Evolutionary conservation across 2,113 vertebrate genomes (phyloP), one percentile per base, ranked within the genome.

Genomic region (Ophthalmolycus amberensis): DNA sequence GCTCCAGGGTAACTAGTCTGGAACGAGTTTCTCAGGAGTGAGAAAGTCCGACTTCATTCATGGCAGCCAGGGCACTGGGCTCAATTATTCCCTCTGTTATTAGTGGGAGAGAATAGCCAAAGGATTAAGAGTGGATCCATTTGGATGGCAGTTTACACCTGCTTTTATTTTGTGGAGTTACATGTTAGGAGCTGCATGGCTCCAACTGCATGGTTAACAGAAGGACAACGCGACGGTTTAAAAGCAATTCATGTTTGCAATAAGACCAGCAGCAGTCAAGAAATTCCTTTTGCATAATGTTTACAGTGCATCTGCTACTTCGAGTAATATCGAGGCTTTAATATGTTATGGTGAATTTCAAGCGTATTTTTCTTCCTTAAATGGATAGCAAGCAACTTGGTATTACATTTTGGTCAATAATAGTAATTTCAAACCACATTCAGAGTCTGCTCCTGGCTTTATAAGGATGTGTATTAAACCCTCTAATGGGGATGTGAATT

Each of bases 401-500:
- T 44, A 64, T 50, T 38, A 46, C 27, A 65, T 44, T 56, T 63
- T 71, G 15, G 56, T 42, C 32, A 42, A 12, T n/a, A 15, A 69
- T 18, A 60, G 32, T 34, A 1, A 10, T 67, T 71, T 66, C 6
- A 58, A 22, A 29, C 38, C 18, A 83, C 22, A 59, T 75, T 77
- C 3, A 59, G 59, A 64, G 9, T 67, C 22, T 59, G 66, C 11
- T 48, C 34, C 11, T 59, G 14, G 34, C 2, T 67, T 54, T 58
- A 29, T 60, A 12, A 52, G 27, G 22, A 54, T 52, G 59, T 48
- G 46, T 77, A 50, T 69, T 65, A 71, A 79, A 79, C 59, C 58
- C 15, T 27, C 4, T 58, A 46, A 46, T 46, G 64, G 11, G 4
- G 27, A 80, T 85, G 80, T 82, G 85, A 94, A 94, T 96, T 91